Base-by-base conservation (phyloP, 2,888 invertebrate species). In the Halocaridina rubra region DNA sequence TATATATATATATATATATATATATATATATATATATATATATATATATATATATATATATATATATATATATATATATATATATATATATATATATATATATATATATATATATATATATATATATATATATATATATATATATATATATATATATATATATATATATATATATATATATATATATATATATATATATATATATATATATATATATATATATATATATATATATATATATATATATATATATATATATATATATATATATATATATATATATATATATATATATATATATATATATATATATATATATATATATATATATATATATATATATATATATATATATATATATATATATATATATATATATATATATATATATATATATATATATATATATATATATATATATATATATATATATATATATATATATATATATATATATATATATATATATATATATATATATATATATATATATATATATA, bases 1-100 rank as follows among this genome's bases (percentile, higher is more conserved):
- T 64, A 64, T 64, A 64, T 64, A 29, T 64, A 64, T 64, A 64
- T 64, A 24, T 64, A 64, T 64, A 64, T 64, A 64, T 64, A 64
- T 64, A 24, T 64, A 64, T 64, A 24, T 64, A 24, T 22, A 24
- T 64, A 4, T 64, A 24, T 64, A 24, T 64, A 4, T 64, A 64
- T 64, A 64, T 64, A 61, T 64, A 64, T 64, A 64, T 64, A 64
- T 64, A 64, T 64, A 64, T 64, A 64, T 64, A 64, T 64, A 64
- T 64, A 64, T 64, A 64, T 64, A 13, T 64, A 64, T 64, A 64
- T 64, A 64, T 64, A 64, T 64, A 64, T 64, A 13, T 64, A 64
- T 64, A 64, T 64, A 64, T 64, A 64, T 64, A 3, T 64, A 64
- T 64, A 64, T 64, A 64, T 64, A 64, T 64, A 64, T 64, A 64